These are phyloP conservation scores for Ophioninae sp. DNA, from an alignment of 2,888 invertebrate genomes.

Conservation along the genomic window DNA sequence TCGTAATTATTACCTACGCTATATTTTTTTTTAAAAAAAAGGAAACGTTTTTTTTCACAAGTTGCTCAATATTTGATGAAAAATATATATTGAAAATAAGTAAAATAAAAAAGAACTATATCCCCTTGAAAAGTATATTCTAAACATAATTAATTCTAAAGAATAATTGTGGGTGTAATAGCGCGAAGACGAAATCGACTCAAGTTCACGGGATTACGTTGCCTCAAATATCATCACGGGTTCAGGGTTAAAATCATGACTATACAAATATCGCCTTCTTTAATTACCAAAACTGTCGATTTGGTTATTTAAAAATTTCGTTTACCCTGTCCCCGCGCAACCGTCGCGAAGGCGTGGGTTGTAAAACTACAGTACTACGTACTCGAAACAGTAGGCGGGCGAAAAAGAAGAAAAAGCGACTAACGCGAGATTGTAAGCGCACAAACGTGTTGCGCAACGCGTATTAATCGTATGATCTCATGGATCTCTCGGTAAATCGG, in stretches of 20 bases:
- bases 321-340: constrained; percentile 14
- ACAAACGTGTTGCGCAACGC: constrained; percentile 66
- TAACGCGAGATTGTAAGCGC: constrained; percentile 46
- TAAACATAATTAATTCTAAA: too few species aligned
- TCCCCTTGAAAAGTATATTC: too few species aligned
- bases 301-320: constrained; percentile 36
- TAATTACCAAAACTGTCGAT: constrained; percentile 8
- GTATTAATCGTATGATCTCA: constrained; percentile 71
- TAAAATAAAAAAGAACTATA: not conserved
- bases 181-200: too few species aligned
- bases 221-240: too few species aligned
- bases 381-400: constrained; percentile 55
- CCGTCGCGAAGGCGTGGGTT: constrained; percentile 62
- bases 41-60: too few species aligned
- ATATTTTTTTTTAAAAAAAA: too few species aligned
- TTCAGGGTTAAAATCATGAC: too few species aligned
- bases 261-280: not conserved
- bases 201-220: too few species aligned
- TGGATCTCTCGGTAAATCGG: constrained; percentile 64
- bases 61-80: too few species aligned
- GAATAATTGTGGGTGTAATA: too few species aligned
- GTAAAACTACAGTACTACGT: constrained; percentile 63
- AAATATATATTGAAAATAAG: not conserved
- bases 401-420: constrained; percentile 19
- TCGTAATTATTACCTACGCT: too few species aligned